Conservation (phyloP, 2,888 invertebrate species). For the Himalopsyche anomala region DNA sequence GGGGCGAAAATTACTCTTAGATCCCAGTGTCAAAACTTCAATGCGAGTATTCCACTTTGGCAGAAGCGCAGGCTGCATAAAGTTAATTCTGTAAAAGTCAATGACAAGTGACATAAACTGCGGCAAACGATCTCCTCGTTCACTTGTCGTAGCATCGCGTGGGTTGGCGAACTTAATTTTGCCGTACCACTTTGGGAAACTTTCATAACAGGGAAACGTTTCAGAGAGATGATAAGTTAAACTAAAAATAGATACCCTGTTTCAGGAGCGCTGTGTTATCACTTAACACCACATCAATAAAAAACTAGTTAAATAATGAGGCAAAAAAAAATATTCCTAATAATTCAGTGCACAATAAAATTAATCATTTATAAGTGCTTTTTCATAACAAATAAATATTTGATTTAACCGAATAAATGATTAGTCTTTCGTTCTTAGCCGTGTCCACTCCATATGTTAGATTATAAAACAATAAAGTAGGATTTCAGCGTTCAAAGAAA, state of each 20-base stretch:
- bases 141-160: neutral
- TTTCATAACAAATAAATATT: too few relatives aligned
- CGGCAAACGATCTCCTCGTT: neutral
- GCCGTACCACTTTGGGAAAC: neutral
- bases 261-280: neutral
- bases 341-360: too few relatives aligned
- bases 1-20: neutral
- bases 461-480: too few relatives aligned
- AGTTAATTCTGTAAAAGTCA: constrained; percentile 23
- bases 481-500: too few relatives aligned
- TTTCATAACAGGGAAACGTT: constrained; percentile 18
- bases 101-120: constrained; percentile 19
- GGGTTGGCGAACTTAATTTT: neutral
- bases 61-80: constrained; percentile 4
- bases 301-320: too few relatives aligned
- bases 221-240: neutral
- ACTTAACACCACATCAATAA: too few relatives aligned
- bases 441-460: too few relatives aligned
- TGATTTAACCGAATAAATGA: too few relatives aligned
- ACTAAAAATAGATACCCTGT: neutral
- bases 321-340: too few relatives aligned
- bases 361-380: too few relatives aligned
- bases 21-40: neutral
- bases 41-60: neutral
- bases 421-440: too few relatives aligned